Evolutionary conservation across 2,888 invertebrate genomes (phyloP), one percentile per base, ranked within the genome.

Genomic region (Himalopsyche anomala): DNA sequence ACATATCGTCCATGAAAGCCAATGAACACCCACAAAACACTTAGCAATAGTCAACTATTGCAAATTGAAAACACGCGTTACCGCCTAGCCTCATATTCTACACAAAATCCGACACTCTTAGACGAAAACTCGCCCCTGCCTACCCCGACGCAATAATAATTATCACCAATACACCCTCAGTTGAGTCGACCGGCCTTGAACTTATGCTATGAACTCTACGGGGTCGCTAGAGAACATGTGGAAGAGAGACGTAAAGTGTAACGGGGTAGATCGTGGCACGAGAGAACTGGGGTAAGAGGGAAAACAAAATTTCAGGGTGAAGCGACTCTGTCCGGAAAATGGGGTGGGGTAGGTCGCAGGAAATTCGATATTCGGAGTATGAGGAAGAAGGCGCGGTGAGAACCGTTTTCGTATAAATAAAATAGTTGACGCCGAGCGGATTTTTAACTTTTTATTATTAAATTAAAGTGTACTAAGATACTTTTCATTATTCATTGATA

Each of bases 261-360:
- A 62, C 62, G 62, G 62, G 62, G 62, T 62, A 62, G 19, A 62
- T 28, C 62, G 62, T 19, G 62, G 62, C 62, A 62, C n/a, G 19
- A 19, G 62, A 56, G 62, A 62, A 62, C 62, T 62, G 62, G 62
- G 62, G 62, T 62, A 62, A 11, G 28, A 62, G 62, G 62, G 62
- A 62, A 62, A 62, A 62, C 62, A 62, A 62, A 62, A 62, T 62
- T 62, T 62, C 62, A 62, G 62, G 62, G 62, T 62, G 62, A 62
- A 62, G 62, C 62, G 6, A 28, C 62, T n/a, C 19, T 9, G n/a
- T 8, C 11, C 62, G 62, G 62, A 11, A 62, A 62, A 62, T 62
- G 62, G 62, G 62, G 62, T 62, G 62, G 6, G 62, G 62, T 62
- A 62, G 62, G 62, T 62, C 62, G 19, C 62, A 62, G 62, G 2